Evolutionary conservation across 2,888 invertebrate species (phyloP).

Genomic region (Phaonia tiefii): DNA sequence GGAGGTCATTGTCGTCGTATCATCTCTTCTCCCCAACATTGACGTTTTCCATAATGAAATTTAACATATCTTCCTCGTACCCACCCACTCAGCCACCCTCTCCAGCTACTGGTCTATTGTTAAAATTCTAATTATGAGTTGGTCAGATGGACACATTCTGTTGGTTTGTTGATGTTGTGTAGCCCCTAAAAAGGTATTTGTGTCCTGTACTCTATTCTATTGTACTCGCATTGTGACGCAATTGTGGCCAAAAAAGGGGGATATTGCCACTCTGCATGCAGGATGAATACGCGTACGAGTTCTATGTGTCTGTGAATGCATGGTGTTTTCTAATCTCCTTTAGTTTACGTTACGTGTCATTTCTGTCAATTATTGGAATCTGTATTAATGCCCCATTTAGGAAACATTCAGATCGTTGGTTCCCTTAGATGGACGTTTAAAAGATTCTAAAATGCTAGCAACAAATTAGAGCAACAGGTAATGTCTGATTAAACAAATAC

Average conservation of each 20-base stretch:
- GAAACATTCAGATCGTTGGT: constrained; percentile 36
- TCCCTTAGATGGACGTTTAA: no score
- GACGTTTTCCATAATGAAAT: constrained; percentile 10
- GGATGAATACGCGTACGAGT: constrained; percentile 3
- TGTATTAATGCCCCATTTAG: constrained; percentile 47
- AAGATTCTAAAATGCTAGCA: no score
- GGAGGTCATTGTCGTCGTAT: no score
- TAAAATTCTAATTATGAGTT: constrained; percentile 47
- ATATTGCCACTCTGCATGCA: background rate
- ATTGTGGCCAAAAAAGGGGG: constrained; percentile 23
- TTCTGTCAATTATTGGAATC: constrained; percentile 58
- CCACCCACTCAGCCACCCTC: background rate
- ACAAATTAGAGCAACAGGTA: no score
- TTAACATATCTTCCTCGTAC: background rate
- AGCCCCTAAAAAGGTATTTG: background rate
- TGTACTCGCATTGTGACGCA: background rate
- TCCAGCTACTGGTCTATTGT: background rate
- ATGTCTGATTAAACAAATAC: no score
- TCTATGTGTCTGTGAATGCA: constrained; percentile 18
- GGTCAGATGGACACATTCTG: constrained; percentile 29
- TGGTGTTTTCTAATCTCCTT: constrained; percentile 52
- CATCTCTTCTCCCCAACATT: background rate
- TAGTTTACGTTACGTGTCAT: constrained; percentile 65
- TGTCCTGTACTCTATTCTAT: background rate
- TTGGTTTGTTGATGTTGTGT: no score